phyloP scores from a whole-genome alignment of 2,888 invertebrate species.

The Eudemis profundana region DNA sequence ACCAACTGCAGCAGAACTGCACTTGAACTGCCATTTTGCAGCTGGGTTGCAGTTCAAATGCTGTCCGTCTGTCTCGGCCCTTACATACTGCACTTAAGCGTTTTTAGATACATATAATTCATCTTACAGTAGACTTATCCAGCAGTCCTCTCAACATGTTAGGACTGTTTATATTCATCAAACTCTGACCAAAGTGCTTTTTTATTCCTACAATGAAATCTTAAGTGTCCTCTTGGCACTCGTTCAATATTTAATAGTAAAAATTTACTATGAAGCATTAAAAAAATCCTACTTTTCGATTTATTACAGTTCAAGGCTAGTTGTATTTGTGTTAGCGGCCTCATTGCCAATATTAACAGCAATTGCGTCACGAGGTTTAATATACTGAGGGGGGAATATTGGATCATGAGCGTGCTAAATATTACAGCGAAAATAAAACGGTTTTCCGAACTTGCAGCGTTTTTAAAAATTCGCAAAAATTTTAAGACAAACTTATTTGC shows the following conservation, averaged over 20 bases:
- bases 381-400: background rate
- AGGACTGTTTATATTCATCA: background rate
- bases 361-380: background rate
- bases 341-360: background rate
- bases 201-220: constrained; percentile 19
- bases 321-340: background rate
- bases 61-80: too few species aligned
- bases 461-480: too few species aligned
- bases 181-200: background rate
- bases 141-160: background rate
- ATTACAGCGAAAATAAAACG: background rate
- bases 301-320: background rate
- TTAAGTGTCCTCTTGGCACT: constrained; percentile 21
- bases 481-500: too few species aligned
- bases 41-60: too few species aligned
- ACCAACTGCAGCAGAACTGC: too few species aligned
- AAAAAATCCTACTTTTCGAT: background rate
- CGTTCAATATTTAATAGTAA: constrained; percentile 26
- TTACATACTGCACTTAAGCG: too few species aligned
- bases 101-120: too few species aligned
- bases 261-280: constrained; percentile 9
- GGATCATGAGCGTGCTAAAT: background rate
- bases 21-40: too few species aligned
- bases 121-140: too few species aligned
- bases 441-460: too few species aligned